Percentiles rank a stretch among this genome's conserved stretches.
phyloP scores from a whole-genome alignment of 2,113 vertebrate species.

The Herpetotheres cachinnans region DNA sequence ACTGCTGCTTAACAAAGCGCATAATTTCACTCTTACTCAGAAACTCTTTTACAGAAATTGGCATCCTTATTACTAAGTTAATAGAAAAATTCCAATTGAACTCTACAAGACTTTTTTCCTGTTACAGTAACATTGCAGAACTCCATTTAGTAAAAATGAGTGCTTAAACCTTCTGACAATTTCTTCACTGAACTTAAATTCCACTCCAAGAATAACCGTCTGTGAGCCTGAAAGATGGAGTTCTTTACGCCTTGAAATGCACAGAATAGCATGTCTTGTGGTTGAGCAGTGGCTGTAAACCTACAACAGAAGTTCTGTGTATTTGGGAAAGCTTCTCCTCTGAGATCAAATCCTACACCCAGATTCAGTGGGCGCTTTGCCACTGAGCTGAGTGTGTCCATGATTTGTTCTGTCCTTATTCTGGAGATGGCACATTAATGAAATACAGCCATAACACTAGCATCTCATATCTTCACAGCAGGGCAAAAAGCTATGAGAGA shows the following conservation, averaged over 20 bases:
- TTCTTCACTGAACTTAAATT: slow-evolving; percentile 53
- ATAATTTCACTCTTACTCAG: slow-evolving; percentile 1
- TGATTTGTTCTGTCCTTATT: neutral
- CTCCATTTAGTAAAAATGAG: slow-evolving; percentile 59
- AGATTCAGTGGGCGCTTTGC: neutral
- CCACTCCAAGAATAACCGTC: slow-evolving; percentile 13
- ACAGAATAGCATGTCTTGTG: too few relatives aligned
- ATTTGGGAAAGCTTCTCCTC: neutral
- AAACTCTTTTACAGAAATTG: slow-evolving; percentile 60
- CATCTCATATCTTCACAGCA: neutral
- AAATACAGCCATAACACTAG: neutral
- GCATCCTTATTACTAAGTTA: slow-evolving; percentile 58
- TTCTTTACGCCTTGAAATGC: neutral
- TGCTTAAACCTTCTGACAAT: slow-evolving; percentile 42
- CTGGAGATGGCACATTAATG: neutral
- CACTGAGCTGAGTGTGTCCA: neutral
- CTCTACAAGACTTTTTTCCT: slow-evolving; percentile 36
- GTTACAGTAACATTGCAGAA: slow-evolving; percentile 42
- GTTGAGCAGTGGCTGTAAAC: neutral
- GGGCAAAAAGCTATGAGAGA: neutral
- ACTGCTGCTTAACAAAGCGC: slow-evolving; percentile 6
- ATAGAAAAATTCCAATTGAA: slow-evolving; percentile 66
- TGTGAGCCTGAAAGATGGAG: neutral
- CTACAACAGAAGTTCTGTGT: neutral
- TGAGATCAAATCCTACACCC: neutral